Conservation (phyloP, 2,797 vertebrate genomes). For the Euthynnus affinis region DNA sequence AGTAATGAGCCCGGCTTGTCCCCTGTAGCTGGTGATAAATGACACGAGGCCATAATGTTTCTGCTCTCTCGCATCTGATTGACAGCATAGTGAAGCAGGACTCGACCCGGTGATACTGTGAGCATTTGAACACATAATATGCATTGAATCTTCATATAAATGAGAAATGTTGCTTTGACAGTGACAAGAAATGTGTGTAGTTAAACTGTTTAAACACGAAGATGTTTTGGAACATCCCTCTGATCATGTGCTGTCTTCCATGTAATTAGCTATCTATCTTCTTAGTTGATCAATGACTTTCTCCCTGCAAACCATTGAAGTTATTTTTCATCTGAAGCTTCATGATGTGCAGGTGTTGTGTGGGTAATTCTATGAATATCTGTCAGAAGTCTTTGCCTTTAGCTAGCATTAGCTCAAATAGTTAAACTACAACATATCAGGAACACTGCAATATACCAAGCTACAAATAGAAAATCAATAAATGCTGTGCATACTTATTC, state of each 20-base stretch:
- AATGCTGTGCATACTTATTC: slow-evolving; percentile 19
- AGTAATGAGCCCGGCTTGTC: slow-evolving; percentile 67
- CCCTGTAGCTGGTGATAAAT: slow-evolving; percentile 60
- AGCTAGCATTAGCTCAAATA: not conserved
- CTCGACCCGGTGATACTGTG: not conserved
- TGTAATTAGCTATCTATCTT: not conserved
- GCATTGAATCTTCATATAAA: not conserved
- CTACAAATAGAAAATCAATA: slow-evolving; percentile 25
- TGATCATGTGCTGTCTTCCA: not conserved
- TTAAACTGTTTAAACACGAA: not conserved
- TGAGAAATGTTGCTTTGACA: slow-evolving; percentile 1
- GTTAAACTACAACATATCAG: not conserved
- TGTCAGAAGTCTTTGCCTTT: not conserved
- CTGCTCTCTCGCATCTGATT: slow-evolving; percentile 54
- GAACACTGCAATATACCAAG: not conserved
- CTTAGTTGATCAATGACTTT: not conserved
- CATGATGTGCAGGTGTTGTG: not conserved
- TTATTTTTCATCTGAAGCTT: not conserved
- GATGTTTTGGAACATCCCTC: not conserved
- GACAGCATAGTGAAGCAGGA: slow-evolving; percentile 47
- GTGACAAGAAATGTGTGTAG: not conserved
- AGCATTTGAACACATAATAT: not conserved
- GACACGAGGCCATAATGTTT: slow-evolving; percentile 46
- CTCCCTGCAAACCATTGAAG: not conserved
- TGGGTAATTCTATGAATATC: not conserved